Evolutionary conservation across 2,113 vertebrate genomes (phyloP).

Genomic region (Megaptera novaeangliae): DNA sequence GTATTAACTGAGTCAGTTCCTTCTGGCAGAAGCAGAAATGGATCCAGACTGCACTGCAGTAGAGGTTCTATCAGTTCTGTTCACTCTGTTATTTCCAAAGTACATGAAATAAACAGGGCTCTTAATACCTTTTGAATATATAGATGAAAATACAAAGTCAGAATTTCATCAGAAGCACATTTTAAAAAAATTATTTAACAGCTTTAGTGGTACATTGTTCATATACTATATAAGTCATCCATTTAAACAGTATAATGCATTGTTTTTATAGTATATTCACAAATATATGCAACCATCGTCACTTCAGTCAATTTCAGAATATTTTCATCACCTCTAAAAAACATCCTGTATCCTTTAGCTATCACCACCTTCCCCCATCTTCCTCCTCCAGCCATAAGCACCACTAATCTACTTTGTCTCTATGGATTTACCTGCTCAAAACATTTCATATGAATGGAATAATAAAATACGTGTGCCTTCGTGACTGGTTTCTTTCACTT

Average conservation of each 20-base stretch:
- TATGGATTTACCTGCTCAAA: neutral
- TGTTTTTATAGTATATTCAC: neutral
- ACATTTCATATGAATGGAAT: neutral
- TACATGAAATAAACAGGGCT: neutral
- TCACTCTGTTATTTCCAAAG: neutral
- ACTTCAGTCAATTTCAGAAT: neutral
- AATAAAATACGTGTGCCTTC: neutral
- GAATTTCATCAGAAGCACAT: neutral
- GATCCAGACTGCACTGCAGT: fast-evolving
- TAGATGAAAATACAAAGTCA: neutral
- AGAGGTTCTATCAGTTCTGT: fast-evolving
- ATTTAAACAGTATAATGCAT: neutral
- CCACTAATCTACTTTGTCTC: neutral
- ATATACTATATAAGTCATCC: neutral
- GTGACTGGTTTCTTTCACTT: neutral
- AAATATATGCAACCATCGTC: neutral
- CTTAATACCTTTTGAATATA: neutral
- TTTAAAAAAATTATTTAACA: neutral
- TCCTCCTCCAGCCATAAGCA: neutral
- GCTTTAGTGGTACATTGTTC: neutral
- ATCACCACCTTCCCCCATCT: fast-evolving
- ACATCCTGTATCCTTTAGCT: neutral
- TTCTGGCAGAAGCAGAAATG: neutral
- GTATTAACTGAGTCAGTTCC: fast-evolving
- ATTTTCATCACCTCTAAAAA: neutral